Evolutionary conservation across 2,797 vertebrate genomes (phyloP), one percentile per base, ranked within the genome.

Genomic region (Acanthopagrus latus): DNA sequence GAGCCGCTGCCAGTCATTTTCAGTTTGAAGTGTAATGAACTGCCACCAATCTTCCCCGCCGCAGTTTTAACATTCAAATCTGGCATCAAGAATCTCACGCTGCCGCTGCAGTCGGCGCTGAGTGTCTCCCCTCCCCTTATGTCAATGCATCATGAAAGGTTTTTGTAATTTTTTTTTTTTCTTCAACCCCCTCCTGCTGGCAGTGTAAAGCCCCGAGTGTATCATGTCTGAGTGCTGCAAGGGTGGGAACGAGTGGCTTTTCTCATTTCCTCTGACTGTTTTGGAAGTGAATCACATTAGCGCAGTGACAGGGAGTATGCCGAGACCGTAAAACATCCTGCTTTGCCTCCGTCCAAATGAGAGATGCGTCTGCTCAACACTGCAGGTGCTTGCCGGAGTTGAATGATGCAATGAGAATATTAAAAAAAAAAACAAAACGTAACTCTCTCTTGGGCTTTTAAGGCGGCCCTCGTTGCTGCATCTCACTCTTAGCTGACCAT

Each of bases 201-300:
- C 88, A 77, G 81, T 81, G 85, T 79, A 86, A 91, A 88, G 81
- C 87, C 89, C 88, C 83, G 60, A 85, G 92, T 89, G 89, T 88
- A 90, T 89, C 84, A 69, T 88, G 87, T 90, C 82, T 91, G 88
- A 89, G 87, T 78, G 87, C 91, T 90, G 89, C 82, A 73, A 91
- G 84, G 86, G 88, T 83, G 86, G 86, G 66, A 89, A 92, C 85
- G 85, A 91, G 89, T 87, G 66, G 87, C 82, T 87, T 89, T 92
- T 92, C 90, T 93, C 90, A 91, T 94, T 93, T 91, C 86, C 86
- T 91, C 84, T 83, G 80, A 89, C 92, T 92, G 91, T 93, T 93
- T 92, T 91, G 91, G 90, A 91, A 87, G 88, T 88, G 91, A 92
- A 93, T 90, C 89, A 89, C 92, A 94, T 93, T 93, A 94, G 89